These are phyloP conservation scores for Sturnira hondurensis DNA, from an alignment of 2,113 vertebrate species.

Conservation along the genomic window DNA sequence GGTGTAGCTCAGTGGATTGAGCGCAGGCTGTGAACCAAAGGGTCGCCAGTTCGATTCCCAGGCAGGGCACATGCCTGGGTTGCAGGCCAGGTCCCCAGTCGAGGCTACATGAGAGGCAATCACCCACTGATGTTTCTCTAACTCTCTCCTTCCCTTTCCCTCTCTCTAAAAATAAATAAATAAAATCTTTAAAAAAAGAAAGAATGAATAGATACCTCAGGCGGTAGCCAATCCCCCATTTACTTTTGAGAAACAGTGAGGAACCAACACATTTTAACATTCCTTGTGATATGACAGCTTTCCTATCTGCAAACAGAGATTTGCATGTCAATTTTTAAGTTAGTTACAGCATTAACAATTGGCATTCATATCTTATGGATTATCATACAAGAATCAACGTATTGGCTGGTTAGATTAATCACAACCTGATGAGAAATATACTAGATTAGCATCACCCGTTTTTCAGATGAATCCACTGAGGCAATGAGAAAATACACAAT, in stretches of 20 bases:
- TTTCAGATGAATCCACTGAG: not conserved
- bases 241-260: conserved; percentile 97
- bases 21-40: too few relatives aligned
- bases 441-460: not conserved
- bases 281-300: conserved; percentile 97
- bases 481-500: not conserved
- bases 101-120: too few relatives aligned
- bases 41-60: too few relatives aligned
- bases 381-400: not conserved
- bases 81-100: too few relatives aligned
- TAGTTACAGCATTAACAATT: not conserved
- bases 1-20: too few relatives aligned
- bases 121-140: too few relatives aligned
- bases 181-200: too few relatives aligned
- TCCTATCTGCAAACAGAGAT: conserved; percentile 86
- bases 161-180: too few relatives aligned
- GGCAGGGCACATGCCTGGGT: too few relatives aligned
- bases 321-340: conserved; percentile 9
- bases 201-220: conserved; percentile 83
- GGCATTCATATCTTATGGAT: not conserved
- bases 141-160: too few relatives aligned
- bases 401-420: not conserved
- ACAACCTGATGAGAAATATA: not conserved
- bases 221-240: conserved; percentile 97
- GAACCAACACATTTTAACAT: conserved; percentile 95